phyloP scores from a whole-genome alignment of 1,140 invertebrate species.

The Choristoneura fumiferana region DNA sequence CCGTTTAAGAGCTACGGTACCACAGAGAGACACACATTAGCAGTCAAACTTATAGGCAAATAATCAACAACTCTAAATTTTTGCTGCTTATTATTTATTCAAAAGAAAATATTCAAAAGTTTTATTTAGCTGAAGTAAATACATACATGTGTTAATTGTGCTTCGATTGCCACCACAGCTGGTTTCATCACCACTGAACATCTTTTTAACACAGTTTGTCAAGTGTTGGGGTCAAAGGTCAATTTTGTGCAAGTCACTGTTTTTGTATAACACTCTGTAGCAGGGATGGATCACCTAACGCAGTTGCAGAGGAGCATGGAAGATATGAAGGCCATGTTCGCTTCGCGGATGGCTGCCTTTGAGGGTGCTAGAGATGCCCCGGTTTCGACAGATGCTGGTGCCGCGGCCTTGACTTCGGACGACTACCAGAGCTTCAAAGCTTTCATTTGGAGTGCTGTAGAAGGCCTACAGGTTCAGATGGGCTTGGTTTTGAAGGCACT shows the following conservation, averaged over 20 bases:
- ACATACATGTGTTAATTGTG: not conserved
- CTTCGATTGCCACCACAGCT: not conserved
- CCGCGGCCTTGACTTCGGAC: too few species aligned
- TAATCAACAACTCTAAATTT: not conserved
- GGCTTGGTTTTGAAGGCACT: not conserved
- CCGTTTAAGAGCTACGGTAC: too few species aligned
- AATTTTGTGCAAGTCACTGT: too few species aligned
- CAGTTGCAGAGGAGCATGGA: not conserved
- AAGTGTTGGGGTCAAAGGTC: not conserved
- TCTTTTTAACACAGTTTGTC: not conserved
- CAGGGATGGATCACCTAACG: too few species aligned
- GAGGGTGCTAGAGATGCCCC: too few species aligned
- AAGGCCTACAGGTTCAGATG: not conserved
- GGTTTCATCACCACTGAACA: not conserved
- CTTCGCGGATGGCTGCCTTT: too few species aligned
- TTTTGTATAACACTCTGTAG: too few species aligned
- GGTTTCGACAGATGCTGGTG: too few species aligned
- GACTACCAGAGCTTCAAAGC: too few species aligned
- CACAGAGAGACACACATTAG: too few species aligned
- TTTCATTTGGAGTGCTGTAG: not conserved
- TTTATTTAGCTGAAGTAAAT: not conserved
- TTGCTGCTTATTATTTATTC: not conserved
- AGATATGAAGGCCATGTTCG: too few species aligned
- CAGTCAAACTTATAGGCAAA: too few species aligned
- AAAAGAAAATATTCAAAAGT: not conserved